Evolutionary conservation across 2,113 vertebrate genomes (phyloP), one percentile per base, ranked within the genome.

Genomic region (Psephotus haematonotus): DNA sequence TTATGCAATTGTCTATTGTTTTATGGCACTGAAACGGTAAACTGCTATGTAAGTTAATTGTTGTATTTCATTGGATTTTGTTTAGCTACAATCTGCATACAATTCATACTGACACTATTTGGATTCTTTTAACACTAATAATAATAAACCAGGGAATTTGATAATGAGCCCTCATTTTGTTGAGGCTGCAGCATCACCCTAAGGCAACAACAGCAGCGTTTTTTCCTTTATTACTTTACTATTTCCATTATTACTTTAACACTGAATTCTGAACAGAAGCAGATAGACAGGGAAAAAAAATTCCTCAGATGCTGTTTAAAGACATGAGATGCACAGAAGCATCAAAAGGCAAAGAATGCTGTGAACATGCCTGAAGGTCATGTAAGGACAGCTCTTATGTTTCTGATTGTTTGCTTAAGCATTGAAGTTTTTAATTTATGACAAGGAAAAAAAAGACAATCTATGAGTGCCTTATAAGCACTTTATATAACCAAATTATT

Each of bases 71-170:
- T 3, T 88, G 25, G 13, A 37, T 67, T 94, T 91, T 95, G 7
- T 77, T 90, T 43, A 50, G 18, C 70, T 33, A 8, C 9, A 31
- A 19, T 87, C 39, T 80, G 23, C 46, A 27, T 55, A 49, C 65
- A 92, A 31, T 72, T 91, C 75, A 41, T 55, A 55, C 8, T 52
- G 39, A 28, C n/a, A 63, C 75, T 71, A 72, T 78, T 57, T 85
- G 39, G 20, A 78, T 93, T 90, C 18, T 62, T 92, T 89, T 79
- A 93, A 78, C 19, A 20, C 13, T 43, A 82, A 65, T 39, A 88
- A 37, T 72, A 94, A 86, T 65, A 94, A 91, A 91, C 4, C 9
- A 62, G 44, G 59, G 82, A 80, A 93, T 96, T 93, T 96, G 71
- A 70, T 93, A 92, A 93, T 87, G 25, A 96, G 43, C 17, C 44